Percentiles rank a stretch among this genome's conserved stretches.
Conservation (phyloP, 1,140 invertebrate genomes). For the Drosophila truncata region DNA sequence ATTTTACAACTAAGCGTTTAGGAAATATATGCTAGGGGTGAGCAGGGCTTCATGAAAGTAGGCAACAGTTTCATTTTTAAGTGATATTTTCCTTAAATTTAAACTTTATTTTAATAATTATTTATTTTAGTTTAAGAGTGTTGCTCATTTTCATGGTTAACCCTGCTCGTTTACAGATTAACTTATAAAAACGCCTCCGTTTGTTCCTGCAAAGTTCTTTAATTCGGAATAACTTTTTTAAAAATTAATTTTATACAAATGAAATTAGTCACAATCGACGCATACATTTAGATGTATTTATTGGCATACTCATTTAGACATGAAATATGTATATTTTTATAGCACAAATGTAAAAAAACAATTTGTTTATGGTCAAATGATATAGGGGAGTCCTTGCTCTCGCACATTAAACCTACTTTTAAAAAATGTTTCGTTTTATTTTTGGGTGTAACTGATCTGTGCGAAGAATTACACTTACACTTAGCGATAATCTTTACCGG, state of each 20-base stretch:
- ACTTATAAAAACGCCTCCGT: constrained; percentile 66
- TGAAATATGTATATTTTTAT: constrained; percentile 43
- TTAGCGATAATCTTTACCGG: constrained; percentile 21
- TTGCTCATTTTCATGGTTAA: not conserved
- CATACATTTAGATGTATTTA: constrained; percentile 57
- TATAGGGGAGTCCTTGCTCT: constrained; percentile 10
- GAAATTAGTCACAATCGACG: constrained; percentile 78
- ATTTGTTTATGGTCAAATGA: constrained; percentile 47
- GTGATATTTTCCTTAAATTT: no score
- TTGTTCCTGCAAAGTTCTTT: constrained; percentile 29
- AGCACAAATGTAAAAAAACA: constrained; percentile 58
- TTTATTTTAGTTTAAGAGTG: not conserved
- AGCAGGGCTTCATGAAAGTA: constrained; percentile 23
- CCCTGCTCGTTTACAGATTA: constrained; percentile 28
- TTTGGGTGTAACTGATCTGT: constrained; percentile 83
- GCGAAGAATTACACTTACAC: constrained; percentile 58
- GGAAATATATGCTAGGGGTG: constrained; percentile 1
- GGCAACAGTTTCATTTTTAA: constrained; percentile 11
- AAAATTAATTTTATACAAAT: constrained; percentile 43
- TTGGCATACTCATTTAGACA: constrained; percentile 31
- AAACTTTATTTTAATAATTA: not conserved
- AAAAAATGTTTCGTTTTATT: constrained; percentile 11
- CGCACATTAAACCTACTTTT: constrained; percentile 27
- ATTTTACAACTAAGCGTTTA: constrained; percentile 24
- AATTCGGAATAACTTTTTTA: constrained; percentile 1